Percentiles rank a stretch among this genome's conserved stretches.
phyloP scores from a whole-genome alignment of 1,140 invertebrate species.

The Aphelinus certus region DNA sequence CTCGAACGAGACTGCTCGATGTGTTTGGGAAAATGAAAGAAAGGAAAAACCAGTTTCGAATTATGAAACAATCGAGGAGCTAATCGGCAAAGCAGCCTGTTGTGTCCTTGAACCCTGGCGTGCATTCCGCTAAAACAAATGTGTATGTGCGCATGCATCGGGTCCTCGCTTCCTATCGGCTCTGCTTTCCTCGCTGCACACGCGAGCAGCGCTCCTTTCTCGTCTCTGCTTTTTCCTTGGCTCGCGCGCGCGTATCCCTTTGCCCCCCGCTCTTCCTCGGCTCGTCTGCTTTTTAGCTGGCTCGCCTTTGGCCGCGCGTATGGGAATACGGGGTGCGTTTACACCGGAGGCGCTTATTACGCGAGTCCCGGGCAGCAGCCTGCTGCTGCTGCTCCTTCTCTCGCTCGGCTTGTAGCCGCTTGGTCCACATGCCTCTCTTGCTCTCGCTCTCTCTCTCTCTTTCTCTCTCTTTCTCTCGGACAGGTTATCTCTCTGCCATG shows the following conservation, averaged over 20 bases:
- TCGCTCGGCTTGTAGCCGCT: background rate
- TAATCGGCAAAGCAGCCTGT: too few relatives aligned
- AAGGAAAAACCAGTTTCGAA: too few relatives aligned
- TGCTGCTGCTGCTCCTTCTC: background rate
- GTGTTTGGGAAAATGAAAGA: too few relatives aligned
- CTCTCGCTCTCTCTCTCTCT: slow-evolving; percentile 37
- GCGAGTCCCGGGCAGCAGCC: slow-evolving; percentile 10
- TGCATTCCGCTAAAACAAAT: too few relatives aligned
- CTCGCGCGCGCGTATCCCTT: background rate
- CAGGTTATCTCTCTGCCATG: slow-evolving; percentile 18
- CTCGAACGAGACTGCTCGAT: too few relatives aligned
- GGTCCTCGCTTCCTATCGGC: background rate
- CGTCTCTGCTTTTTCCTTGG: background rate
- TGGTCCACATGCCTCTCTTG: slow-evolving; percentile 32
- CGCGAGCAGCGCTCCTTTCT: background rate
- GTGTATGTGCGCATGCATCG: too few relatives aligned
- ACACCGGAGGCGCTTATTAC: slow-evolving; percentile 35
- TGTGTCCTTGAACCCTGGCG: too few relatives aligned
- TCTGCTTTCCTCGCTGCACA: background rate
- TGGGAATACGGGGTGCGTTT: slow-evolving; percentile 32
- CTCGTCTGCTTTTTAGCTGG: background rate
- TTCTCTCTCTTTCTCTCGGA: slow-evolving; percentile 7
- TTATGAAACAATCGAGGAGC: too few relatives aligned
- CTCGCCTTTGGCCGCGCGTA: background rate
- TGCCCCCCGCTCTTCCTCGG: background rate